Evolutionary conservation across 1,140 invertebrate genomes (phyloP).

Genomic region (Lamellibrachia luymesi): DNA sequence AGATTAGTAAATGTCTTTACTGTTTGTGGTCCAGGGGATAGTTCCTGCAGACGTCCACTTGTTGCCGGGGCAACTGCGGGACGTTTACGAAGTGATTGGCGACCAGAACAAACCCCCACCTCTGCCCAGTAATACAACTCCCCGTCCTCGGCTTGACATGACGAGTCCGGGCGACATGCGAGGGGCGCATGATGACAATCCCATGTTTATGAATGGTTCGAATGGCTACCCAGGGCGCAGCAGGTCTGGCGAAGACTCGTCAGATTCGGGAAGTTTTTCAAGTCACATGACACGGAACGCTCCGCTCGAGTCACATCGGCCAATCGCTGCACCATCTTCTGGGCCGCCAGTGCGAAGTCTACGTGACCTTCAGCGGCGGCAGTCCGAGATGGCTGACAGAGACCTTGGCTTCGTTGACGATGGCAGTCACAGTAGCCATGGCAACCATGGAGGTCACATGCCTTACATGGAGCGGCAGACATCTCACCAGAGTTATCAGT

Average conservation of each 20-base stretch:
- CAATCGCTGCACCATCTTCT: not conserved
- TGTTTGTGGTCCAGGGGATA: conserved; percentile 19
- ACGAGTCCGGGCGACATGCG: not conserved
- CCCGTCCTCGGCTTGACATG: conserved; percentile 9
- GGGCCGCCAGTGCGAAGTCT: not conserved
- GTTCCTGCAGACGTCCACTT: conserved; percentile 21
- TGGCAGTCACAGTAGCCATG: not conserved
- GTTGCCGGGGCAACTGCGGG: conserved; percentile 23
- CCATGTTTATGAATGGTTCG: not conserved
- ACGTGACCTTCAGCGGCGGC: not conserved
- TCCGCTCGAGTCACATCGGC: not conserved
- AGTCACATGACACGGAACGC: conserved; percentile 4
- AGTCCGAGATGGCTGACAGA: not conserved
- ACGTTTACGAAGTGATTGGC: conserved; percentile 21
- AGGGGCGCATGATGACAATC: not conserved
- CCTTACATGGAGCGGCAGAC: not conserved
- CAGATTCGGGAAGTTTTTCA: conserved; percentile 9
- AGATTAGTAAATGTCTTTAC: not conserved
- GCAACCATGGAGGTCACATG: not conserved
- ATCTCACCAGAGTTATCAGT: not conserved
- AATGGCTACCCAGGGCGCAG: not conserved
- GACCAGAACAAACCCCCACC: conserved; percentile 22
- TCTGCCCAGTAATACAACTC: conserved; percentile 12
- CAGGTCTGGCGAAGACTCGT: not conserved
- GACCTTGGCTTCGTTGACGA: not conserved